phyloP scores from a whole-genome alignment of 2,797 vertebrate species.

The Gallinago stenura region DNA sequence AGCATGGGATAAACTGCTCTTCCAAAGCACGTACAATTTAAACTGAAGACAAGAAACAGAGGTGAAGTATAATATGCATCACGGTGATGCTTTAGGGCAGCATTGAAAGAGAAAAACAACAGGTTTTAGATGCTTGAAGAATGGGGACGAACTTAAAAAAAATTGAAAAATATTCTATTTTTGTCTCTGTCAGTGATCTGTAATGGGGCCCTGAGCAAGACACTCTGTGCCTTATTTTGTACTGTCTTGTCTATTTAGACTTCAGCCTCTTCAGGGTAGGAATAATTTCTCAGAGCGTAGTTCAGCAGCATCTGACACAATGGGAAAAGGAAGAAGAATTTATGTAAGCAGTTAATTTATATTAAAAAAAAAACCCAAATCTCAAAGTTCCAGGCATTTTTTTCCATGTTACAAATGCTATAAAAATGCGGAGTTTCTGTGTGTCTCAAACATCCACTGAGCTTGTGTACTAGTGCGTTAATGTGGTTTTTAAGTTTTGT shows the following conservation, averaged over 20 bases:
- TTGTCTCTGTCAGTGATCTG: background rate
- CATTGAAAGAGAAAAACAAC: background rate
- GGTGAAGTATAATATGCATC: background rate
- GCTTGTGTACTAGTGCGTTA: background rate
- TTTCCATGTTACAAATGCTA: background rate
- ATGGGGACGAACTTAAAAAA: background rate
- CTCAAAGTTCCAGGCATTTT: background rate
- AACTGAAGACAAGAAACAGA: background rate
- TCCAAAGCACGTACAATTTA: background rate
- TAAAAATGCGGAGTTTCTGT: fast-evolving
- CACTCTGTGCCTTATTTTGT: background rate
- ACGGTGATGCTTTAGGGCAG: background rate
- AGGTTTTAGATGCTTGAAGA: background rate
- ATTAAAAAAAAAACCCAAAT: background rate
- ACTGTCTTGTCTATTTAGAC: background rate
- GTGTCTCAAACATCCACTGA: background rate
- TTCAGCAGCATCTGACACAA: background rate
- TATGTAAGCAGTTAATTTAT: background rate
- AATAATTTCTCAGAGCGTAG: background rate
- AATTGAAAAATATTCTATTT: background rate
- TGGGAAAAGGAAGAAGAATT: background rate
- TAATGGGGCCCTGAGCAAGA: background rate
- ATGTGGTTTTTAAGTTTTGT: fast-evolving
- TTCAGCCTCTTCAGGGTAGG: background rate
- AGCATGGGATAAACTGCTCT: background rate